Evolutionary conservation across 2,113 vertebrate genomes (phyloP), one percentile per base, ranked within the genome.

Genomic region (Alligator sinensis): DNA sequence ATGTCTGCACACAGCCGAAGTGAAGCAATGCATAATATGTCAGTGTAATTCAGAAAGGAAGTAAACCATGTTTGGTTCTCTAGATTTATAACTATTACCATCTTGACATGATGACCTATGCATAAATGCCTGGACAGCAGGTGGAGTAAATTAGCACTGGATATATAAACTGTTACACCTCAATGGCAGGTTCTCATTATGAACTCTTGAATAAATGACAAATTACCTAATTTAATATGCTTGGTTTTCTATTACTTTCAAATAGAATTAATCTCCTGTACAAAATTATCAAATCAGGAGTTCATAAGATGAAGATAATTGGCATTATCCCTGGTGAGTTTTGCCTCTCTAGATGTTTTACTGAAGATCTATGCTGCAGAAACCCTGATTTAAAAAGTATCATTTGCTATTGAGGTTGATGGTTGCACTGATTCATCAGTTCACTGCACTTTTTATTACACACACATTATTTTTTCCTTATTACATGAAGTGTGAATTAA

Each of bases 221-320:
- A 86, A 93, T 93, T 94, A 92, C 78, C 79, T 96, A 10, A 58
- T 21, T 6, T 28, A 91, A 21, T 16, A 55, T 90, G 90, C 77
- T 91, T 87, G 85, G 28, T 59, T 92, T 92, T 88, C 72, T 92
- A 77, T 95, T 95, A 83, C 34, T 70, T 91, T 93, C 57, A 93
- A 94, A 94, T 62, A 84, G 93, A 97, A 59, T 58, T 79, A 95
- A 64, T 84, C 78, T 94, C 95, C 80, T 84, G 28, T 1, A 93
- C 77, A 95, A 97, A 97, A 96, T 90, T 79, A 95, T 64, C 19
- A 90, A 62, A 91, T 72, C 15, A 90, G 82, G 58, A 78, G 97
- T 95, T 97, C 87, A 94, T 90, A 90, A 94, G 79, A 81, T 86
- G 59, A 89, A 60, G 92, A 97, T 97, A 96, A 96, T 86, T 96